These are phyloP conservation scores for Globia sparganii DNA, from an alignment of 2,888 invertebrate species.

Conservation along the genomic window DNA sequence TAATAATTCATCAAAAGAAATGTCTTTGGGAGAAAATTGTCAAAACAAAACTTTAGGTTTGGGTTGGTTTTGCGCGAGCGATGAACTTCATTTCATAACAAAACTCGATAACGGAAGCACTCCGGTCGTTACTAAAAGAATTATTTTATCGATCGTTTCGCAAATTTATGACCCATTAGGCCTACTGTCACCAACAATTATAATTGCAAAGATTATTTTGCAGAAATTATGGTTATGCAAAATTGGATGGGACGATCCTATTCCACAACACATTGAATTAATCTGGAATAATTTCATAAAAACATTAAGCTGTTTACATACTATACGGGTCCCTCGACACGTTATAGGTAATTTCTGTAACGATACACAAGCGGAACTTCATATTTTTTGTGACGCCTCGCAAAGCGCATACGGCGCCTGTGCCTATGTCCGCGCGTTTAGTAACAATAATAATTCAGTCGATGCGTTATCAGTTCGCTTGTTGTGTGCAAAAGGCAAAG, in stretches of 20 bases:
- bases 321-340: constrained; percentile 10
- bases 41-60: too few relatives aligned
- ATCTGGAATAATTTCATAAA: neutral
- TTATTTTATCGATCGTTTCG: too few relatives aligned
- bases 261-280: constrained; percentile 8
- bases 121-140: too few relatives aligned
- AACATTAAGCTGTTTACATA: neutral
- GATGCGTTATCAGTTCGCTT: constrained; percentile 8
- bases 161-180: too few relatives aligned
- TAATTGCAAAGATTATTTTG: constrained; percentile 10
- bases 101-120: too few relatives aligned
- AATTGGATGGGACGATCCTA: constrained; percentile 11
- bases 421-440: neutral
- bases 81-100: too few relatives aligned
- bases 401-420: constrained; percentile 14
- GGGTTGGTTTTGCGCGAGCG: too few relatives aligned
- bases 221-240: constrained; percentile 6
- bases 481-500: too few relatives aligned
- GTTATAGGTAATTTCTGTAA: too few relatives aligned
- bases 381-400: constrained; percentile 6
- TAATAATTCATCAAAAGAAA: too few relatives aligned
- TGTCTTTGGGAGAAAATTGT: too few relatives aligned
- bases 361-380: constrained; percentile 8
- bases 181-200: constrained; percentile 4
- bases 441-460: neutral